A percentile compares a stretch with the other conserved stretches of the same genome.
These are phyloP conservation scores for Protomyctophum bolini DNA, from an alignment of 2,113 vertebrate species.

Conservation along the genomic window DNA sequence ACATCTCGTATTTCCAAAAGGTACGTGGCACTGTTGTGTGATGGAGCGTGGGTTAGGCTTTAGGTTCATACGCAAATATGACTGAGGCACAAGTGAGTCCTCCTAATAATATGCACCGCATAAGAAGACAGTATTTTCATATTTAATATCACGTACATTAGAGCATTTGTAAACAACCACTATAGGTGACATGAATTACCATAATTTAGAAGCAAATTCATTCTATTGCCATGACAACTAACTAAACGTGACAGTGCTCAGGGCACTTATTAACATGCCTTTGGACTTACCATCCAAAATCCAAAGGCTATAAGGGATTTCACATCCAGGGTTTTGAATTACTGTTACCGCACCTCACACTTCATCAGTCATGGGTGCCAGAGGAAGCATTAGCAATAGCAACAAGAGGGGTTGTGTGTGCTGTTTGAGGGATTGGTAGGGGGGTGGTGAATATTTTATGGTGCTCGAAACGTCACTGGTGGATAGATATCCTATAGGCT, in stretches of 20 bases:
- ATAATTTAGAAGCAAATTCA: neutral
- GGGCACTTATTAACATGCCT: neutral
- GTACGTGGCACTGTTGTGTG: no score
- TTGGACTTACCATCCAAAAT: neutral
- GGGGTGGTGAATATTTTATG: neutral
- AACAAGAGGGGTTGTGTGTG: neutral
- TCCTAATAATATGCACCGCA: neutral
- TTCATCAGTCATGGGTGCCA: slow-evolving; percentile 49
- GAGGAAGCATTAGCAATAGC: slow-evolving; percentile 29
- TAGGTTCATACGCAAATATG: no score
- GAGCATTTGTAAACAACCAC: neutral
- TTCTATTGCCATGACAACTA: neutral
- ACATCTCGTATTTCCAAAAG: no score
- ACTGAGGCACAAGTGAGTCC: neutral
- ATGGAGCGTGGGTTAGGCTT: no score
- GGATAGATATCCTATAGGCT: no score
- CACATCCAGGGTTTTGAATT: slow-evolving; percentile 37
- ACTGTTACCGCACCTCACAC: slow-evolving; percentile 53
- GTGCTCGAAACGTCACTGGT: no score
- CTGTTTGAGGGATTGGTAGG: neutral
- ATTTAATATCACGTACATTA: neutral
- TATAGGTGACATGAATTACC: neutral
- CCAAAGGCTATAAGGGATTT: slow-evolving; percentile 4
- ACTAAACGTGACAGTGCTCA: slow-evolving; percentile 1
- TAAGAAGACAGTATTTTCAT: neutral